Conservation (phyloP, 2,113 vertebrate genomes). For the Peromyscus californicus region DNA sequence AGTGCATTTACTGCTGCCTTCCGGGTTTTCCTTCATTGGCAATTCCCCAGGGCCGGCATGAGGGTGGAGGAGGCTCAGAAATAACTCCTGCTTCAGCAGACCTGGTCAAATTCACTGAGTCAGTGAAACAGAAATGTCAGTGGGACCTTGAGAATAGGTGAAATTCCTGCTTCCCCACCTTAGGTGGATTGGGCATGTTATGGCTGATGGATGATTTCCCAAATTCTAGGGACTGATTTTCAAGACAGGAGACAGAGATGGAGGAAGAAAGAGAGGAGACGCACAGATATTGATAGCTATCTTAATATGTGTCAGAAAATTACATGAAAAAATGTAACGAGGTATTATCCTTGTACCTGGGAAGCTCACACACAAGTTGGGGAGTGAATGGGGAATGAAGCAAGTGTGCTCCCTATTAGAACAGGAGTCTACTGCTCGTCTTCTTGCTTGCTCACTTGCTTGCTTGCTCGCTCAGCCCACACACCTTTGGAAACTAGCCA, state of each 20-base stretch:
- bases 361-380: neutral
- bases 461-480: neutral
- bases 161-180: neutral
- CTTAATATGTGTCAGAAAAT: neutral
- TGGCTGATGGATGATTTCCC: neutral
- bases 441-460: neutral
- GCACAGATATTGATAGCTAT: neutral
- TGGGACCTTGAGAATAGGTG: conserved; percentile 18
- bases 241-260: neutral
- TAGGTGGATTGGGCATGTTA: neutral
- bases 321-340: neutral
- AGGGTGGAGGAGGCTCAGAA: neutral
- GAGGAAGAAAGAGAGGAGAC: neutral
- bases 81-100: conserved; percentile 55
- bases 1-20: neutral
- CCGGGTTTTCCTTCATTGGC: neutral
- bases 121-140: conserved; percentile 28
- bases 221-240: neutral
- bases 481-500: neutral
- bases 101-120: neutral
- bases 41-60: neutral
- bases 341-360: neutral
- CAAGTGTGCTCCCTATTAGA: neutral
- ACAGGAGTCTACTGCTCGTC: neutral
- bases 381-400: conserved; percentile 23